Percentiles rank a stretch among this genome's conserved stretches.
Conservation (phyloP, 1,140 invertebrate genomes). For the Anthonomus grandis region DNA sequence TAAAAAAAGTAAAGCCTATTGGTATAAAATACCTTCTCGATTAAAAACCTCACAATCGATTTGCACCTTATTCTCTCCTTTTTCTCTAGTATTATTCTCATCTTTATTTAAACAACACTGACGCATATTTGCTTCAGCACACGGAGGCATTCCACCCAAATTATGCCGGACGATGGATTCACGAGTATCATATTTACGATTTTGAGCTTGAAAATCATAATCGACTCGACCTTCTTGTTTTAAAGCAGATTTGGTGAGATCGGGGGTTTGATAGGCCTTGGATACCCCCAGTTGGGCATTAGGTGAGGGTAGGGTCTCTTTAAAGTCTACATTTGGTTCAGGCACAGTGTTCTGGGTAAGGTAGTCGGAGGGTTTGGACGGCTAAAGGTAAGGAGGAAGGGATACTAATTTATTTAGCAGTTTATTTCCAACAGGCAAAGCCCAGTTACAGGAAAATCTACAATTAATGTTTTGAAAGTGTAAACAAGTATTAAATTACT, state of each 20-base stretch:
- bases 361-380: constrained; percentile 18
- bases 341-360: constrained; percentile 35
- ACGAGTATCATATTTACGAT: background rate
- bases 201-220: background rate
- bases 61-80: constrained; percentile 7
- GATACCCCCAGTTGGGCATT: constrained; percentile 30
- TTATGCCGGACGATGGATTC: constrained; percentile 9
- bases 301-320: constrained; percentile 11
- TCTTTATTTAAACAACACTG: constrained; percentile 9
- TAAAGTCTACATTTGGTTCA: constrained; percentile 28
- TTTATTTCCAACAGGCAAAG: too few relatives aligned
- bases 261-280: constrained; percentile 19
- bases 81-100: too few relatives aligned
- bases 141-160: constrained; percentile 24
- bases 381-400: background rate
- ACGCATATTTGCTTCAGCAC: constrained; percentile 3
- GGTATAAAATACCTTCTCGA: constrained; percentile 10
- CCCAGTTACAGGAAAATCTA: too few relatives aligned
- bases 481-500: too few relatives aligned
- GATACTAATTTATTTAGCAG: background rate
- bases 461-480: too few relatives aligned
- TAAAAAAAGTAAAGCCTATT: background rate
- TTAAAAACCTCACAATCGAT: constrained; percentile 19
- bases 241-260: constrained; percentile 30
- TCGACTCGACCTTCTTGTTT: constrained; percentile 14